Evolutionary conservation across 2,888 invertebrate species (phyloP), one percentile per base, ranked within the genome.

Genomic region (Pegoplata infirma): DNA sequence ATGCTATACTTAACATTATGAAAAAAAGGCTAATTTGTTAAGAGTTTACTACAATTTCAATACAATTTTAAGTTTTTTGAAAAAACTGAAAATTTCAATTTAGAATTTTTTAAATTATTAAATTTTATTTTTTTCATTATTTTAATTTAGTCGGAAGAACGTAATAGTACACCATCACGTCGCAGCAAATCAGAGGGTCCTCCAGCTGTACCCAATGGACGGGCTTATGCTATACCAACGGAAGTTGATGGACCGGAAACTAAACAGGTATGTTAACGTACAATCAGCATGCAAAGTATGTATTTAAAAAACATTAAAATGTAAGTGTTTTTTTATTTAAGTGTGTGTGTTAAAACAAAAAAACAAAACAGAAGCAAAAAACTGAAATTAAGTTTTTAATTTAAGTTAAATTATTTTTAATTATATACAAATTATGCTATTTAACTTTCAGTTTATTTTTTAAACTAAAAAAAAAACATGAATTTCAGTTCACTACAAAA

Each of bases 111-210:
- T 28, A 16, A 47, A 6, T 46, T 44, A n/a, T 40, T 40, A 40
- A 40, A 40, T 40, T 40, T 2, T 0, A 10, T 32, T 14, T 55
- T 40, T 19, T 47, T 4, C 17, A 12, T 25, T 10, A 46, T 56
- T 14, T 2, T 17, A 21, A 3, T 90, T 90, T 91, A 94, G 94
- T 94, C 94, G 84, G 93, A 93, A 89, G 94, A 94, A 88, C 92
- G 94, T 84, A 92, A 91, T 84, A 92, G 90, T 83, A 91, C 93
- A 84, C 93, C 93, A 84, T 94, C 94, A 82, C 91, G 94, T 81
- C 93, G 94, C 88, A 94, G 94, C 92, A 94, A 94, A 91, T 94
- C 94, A 59, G 94, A 94, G 88, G 94, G 94, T 72, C 94, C 94
- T 73, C 93, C 90, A 85, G 86, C 89, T 83, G 86, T 88, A 82